Evolutionary conservation across 2,113 vertebrate species (phyloP).

Genomic region (Aspiorhynchus laticeps): DNA sequence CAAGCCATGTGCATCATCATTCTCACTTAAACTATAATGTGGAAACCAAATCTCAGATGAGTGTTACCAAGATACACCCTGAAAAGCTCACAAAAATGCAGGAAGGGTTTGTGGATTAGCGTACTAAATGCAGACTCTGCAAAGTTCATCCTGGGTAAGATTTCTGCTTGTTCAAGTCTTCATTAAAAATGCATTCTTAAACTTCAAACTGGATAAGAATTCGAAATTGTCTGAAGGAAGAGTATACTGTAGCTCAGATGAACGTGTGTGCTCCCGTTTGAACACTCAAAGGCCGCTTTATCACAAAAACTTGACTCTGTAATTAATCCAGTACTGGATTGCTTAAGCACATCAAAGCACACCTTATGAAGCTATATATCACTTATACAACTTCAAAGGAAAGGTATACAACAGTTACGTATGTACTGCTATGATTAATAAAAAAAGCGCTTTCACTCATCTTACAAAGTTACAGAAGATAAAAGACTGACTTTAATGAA

Average conservation of each 20-base stretch:
- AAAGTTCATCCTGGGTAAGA: neutral
- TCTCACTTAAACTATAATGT: slow-evolving; percentile 7
- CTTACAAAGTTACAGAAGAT: neutral
- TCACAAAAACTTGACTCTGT: slow-evolving; percentile 62
- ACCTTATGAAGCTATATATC: slow-evolving; percentile 34
- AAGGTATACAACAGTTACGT: neutral
- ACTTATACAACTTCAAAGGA: slow-evolving; percentile 45
- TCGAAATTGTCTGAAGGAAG: neutral
- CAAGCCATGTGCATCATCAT: neutral
- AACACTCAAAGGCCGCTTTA: slow-evolving; percentile 47
- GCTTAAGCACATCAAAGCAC: slow-evolving; percentile 54
- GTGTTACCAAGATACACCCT: neutral
- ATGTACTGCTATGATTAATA: neutral
- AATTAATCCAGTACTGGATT: slow-evolving; percentile 59
- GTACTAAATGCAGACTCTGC: neutral
- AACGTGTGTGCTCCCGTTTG: neutral
- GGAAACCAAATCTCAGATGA: slow-evolving; percentile 18
- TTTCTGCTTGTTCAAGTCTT: neutral
- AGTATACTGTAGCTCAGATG: neutral
- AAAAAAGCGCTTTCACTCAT: neutral
- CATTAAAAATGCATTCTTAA: slow-evolving; percentile 15
- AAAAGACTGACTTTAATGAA: slow-evolving; percentile 5
- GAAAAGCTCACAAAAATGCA: neutral
- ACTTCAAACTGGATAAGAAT: neutral
- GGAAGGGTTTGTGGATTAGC: neutral